Percentiles rank a stretch among this genome's conserved stretches.
These are phyloP conservation scores for Halocaridina rubra DNA, from an alignment of 2,888 invertebrate genomes.

Conservation along the genomic window DNA sequence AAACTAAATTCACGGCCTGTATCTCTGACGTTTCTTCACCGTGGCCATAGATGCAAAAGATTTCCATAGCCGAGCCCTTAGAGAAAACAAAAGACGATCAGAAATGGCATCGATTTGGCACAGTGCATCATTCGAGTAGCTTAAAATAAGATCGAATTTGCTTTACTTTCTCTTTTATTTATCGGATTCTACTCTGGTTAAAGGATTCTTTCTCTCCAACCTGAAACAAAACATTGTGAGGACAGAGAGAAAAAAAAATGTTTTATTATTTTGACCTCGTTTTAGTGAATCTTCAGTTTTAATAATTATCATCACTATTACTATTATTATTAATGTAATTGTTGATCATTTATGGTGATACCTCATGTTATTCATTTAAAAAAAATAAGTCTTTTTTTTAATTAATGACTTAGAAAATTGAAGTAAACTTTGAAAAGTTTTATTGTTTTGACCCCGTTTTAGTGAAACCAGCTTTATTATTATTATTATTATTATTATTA, in stretches of 20 bases:
- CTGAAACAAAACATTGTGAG: neutral
- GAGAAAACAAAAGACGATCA: neutral
- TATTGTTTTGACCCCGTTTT: neutral
- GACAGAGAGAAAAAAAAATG: neutral
- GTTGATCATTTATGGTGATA: no score
- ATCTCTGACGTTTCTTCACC: constrained; percentile 43
- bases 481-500: no score
- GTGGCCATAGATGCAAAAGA: neutral
- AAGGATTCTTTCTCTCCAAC: neutral
- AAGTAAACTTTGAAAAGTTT: neutral
- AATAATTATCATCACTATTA: no score
- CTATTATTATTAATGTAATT: no score
- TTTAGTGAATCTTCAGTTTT: no score
- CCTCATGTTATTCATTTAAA: no score
- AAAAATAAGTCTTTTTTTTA: neutral
- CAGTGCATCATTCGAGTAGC: no score
- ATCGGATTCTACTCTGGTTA: neutral
- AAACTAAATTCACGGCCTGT: constrained; percentile 33
- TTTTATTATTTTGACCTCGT: neutral
- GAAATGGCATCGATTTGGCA: neutral
- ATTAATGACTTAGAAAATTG: neutral
- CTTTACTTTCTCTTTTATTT: neutral
- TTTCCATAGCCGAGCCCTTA: neutral
- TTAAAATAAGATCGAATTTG: neutral
- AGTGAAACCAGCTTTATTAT: no score